Evolutionary conservation across 2,797 vertebrate species (phyloP), one percentile per base, ranked within the genome.

Genomic region (Macroramphosus scolopax): DNA sequence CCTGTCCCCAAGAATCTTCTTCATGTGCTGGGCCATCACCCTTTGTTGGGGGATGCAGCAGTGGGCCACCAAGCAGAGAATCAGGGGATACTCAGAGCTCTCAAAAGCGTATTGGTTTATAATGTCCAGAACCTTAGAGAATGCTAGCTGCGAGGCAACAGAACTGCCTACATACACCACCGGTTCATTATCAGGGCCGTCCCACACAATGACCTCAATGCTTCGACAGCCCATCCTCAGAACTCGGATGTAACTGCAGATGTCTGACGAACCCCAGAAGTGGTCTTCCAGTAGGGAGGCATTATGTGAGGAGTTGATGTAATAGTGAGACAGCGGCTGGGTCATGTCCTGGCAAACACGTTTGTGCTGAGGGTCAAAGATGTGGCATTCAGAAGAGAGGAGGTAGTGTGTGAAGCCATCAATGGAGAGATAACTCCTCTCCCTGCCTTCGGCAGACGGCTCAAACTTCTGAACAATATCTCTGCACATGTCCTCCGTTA

Each of bases 361-460:
- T 74, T 93, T 92, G 85, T 96, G 94, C 78, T 94, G 92, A 0
- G 93, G 94, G 81, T 96, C 94, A 7, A 96, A 96, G 72, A 96
- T 92, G 87, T 94, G 92, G 85, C 94, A 96, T 88, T 96, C 94
- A 0, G 92, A 81, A 0, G 94, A 96, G 50, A 95, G 91, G 84
- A 96, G 92, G 90, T 96, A 96, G 80, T 93, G 93, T 0, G 93
- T 94, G 63, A 96, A 95, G 45, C 94, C 94, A 0, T 96, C 94
- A 1, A 96, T 92, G 49, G 93, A 92, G 60, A 96, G 86, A 76
- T 92, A 95, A 46, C 89, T 88, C 32, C 86, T 90, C 61, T 92
- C 91, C 34, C 91, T 88, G 46, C 94, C 93, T 80, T 95, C 90
- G 6, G 87, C 87, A 1, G 94, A 95, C 15, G 94, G 93, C 60